Percentiles rank a stretch among this genome's conserved stretches.
Evolutionary conservation across 2,797 vertebrate genomes (phyloP).

Genomic region (Phoxinus dragarum): DNA sequence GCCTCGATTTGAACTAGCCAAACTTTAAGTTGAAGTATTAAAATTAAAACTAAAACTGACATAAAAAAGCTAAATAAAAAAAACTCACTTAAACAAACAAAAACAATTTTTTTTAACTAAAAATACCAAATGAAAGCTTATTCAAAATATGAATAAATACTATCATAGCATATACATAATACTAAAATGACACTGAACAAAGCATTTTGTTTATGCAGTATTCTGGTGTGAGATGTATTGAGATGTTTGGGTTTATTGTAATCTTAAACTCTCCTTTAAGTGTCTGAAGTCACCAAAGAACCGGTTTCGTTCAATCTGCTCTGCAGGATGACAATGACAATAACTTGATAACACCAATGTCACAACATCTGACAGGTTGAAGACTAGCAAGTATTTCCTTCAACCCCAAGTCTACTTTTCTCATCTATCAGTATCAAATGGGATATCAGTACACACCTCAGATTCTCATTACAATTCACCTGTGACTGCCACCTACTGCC

Average conservation of each 20-base stretch:
- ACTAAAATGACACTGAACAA: background rate
- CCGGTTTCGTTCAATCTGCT: background rate
- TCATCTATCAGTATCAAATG: slow-evolving; percentile 11
- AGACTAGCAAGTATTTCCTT: background rate
- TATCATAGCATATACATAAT: background rate
- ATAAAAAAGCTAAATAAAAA: background rate
- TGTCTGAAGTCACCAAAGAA: background rate
- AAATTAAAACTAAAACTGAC: background rate
- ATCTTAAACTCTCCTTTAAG: background rate
- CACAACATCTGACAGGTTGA: slow-evolving; percentile 14
- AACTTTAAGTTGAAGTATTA: background rate
- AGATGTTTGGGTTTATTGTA: no score
- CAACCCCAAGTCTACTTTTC: background rate
- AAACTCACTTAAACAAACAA: background rate
- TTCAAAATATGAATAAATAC: background rate
- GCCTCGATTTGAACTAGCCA: no score
- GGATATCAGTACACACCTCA: background rate
- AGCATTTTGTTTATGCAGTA: background rate
- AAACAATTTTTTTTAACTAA: background rate
- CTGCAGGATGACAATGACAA: background rate
- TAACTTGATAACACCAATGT: slow-evolving; percentile 14
- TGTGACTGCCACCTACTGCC: background rate
- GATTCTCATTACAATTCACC: background rate
- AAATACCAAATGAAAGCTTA: background rate
- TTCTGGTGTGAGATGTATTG: background rate